phyloP scores from a whole-genome alignment of 2,888 invertebrate genomes.

The Scaptomyza cyrtandrae region DNA sequence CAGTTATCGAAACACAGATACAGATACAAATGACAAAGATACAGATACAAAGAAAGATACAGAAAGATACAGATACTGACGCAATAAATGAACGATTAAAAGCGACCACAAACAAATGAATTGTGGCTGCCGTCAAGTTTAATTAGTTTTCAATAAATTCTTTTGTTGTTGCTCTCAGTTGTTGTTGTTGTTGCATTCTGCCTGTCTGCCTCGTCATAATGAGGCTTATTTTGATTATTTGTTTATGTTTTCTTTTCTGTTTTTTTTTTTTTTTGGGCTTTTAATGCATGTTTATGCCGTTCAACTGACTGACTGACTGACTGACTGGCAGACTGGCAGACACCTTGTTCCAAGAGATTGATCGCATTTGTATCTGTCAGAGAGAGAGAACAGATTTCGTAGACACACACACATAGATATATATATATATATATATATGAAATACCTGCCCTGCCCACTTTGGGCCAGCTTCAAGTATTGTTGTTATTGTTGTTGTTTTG shows the following conservation, averaged over 20 bases:
- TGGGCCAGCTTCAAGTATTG: conserved; percentile 38
- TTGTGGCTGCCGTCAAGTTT: conserved; percentile 73
- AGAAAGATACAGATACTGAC: conserved; percentile 7
- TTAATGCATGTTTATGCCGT: conserved; percentile 69
- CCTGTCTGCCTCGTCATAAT: conserved; percentile 65
- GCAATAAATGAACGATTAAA: conserved; percentile 74
- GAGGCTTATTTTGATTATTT: conserved; percentile 77
- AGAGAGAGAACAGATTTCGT: conserved; percentile 1
- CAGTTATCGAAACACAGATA: conserved; percentile 12
- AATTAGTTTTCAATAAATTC: conserved; percentile 76
- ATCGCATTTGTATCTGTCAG: conserved; percentile 47
- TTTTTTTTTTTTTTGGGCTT: conserved; percentile 36
- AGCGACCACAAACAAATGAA: conserved; percentile 61
- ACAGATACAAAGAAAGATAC: conserved; percentile 7
- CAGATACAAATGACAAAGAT: conserved; percentile 11
- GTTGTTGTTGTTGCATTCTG: conserved; percentile 22
- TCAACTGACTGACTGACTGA: conserved; percentile 33
- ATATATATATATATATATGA: conserved; percentile 5
- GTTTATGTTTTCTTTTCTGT: conserved; percentile 57
- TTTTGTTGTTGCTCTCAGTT: conserved; percentile 5
- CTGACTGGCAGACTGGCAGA: conserved; percentile 40
- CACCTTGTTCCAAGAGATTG: conserved; percentile 56
- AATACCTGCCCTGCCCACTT: conserved; percentile 65
- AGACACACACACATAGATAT: too few relatives aligned
- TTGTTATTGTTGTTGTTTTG: conserved; percentile 1